phyloP scores from a whole-genome alignment of 2,113 vertebrate genomes.

The Apteryx mantelli region DNA sequence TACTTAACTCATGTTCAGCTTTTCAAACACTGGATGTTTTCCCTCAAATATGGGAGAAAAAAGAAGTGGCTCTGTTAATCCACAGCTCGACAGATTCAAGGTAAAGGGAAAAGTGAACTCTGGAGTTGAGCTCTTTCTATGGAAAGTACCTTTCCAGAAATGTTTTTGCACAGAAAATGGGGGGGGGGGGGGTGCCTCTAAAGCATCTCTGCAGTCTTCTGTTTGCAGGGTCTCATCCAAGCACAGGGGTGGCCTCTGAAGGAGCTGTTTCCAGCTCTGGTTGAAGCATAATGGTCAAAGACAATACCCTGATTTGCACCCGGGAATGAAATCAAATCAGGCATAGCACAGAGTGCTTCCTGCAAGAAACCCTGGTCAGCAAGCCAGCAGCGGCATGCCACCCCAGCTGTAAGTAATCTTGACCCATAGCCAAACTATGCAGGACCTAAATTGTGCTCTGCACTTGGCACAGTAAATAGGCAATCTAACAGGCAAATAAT shows the following conservation, averaged over 20 bases:
- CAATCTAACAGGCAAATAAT: neutral
- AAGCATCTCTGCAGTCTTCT: neutral
- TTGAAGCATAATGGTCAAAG: neutral
- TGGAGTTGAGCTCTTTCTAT: neutral
- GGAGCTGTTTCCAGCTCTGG: neutral
- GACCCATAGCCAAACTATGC: neutral
- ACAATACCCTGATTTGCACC: neutral
- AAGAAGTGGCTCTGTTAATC: neutral
- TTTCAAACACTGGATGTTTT: neutral
- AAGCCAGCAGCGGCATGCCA: neutral
- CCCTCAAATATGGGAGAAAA: neutral
- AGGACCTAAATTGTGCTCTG: neutral
- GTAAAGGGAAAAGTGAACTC: neutral
- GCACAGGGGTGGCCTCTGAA: neutral
- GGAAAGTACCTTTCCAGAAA: neutral
- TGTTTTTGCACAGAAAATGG: neutral
- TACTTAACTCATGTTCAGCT: neutral
- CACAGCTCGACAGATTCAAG: neutral
- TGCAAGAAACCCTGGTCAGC: neutral
- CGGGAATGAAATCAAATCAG: neutral
- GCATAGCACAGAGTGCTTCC: neutral
- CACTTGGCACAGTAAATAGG: slow-evolving; percentile 17
- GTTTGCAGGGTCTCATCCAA: neutral
- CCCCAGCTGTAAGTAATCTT: neutral
- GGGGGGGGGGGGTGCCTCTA: neutral